A percentile compares a stretch with the other conserved stretches of the same genome.
phyloP scores from a whole-genome alignment of 2,888 invertebrate species.

The Leptogaster cylindrica region DNA sequence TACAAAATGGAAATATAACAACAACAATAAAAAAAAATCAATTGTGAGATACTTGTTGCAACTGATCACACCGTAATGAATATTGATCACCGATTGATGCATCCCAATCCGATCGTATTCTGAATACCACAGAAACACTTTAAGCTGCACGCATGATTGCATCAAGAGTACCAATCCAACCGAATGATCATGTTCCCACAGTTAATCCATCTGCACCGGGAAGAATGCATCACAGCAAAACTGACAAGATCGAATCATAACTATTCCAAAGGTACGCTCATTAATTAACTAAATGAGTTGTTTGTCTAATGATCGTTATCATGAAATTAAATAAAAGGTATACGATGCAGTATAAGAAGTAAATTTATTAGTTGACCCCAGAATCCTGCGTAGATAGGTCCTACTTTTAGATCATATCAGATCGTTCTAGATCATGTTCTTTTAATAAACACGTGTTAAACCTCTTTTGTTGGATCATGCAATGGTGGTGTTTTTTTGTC shows the following conservation, averaged over 20 bases:
- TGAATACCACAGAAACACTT: not conserved
- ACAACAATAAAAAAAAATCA: not conserved
- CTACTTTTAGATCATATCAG: constrained; percentile 36
- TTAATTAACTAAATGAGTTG: constrained; percentile 46
- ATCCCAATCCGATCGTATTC: no score
- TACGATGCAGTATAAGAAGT: constrained; percentile 26
- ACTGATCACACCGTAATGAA: constrained; percentile 21
- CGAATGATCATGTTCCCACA: constrained; percentile 22
- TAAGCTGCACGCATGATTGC: no score
- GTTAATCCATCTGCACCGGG: not conserved
- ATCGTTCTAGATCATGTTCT: constrained; percentile 41
- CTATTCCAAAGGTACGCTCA: constrained; percentile 41
- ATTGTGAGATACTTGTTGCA: constrained; percentile 1
- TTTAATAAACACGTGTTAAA: constrained; percentile 42
- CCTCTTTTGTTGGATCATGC: constrained; percentile 20
- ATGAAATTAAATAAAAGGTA: constrained; percentile 38
- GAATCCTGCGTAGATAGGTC: constrained; percentile 16
- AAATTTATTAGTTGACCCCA: constrained; percentile 42
- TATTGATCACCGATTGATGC: constrained; percentile 20
- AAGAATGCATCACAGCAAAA: constrained; percentile 32
- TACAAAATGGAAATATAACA: no score
- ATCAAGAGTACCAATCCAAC: not conserved
- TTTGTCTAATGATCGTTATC: constrained; percentile 46
- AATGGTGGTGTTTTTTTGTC: constrained; percentile 10
- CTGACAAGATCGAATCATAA: constrained; percentile 43